Base-by-base conservation (phyloP, 2,888 invertebrate species). In the Subacronicta megacephala region DNA sequence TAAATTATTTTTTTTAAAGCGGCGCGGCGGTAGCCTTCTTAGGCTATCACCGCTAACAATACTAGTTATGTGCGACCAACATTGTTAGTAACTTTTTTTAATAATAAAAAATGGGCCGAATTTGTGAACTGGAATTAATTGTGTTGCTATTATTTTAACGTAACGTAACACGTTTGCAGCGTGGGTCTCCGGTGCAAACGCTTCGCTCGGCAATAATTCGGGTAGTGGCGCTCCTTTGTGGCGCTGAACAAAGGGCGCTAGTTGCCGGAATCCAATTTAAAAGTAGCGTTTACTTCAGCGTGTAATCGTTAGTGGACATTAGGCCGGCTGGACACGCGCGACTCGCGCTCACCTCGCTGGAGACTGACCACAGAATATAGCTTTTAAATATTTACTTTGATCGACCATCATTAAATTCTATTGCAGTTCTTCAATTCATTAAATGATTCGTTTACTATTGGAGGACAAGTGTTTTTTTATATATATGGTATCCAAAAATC, bases 221-320 rank as follows among this genome's bases (percentile, higher is more conserved):
- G 72, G 50, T 41, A 56, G 58, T 71, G 65, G 52, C 72, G 71
- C 17, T 71, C 50, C 62, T 72, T 75, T 72, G 75, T 71, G 58
- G 50, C 65, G 59, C 38, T 73, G 74, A 74, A 82, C 79, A 80
- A 83, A 75, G 72, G 75, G 67, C 61, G 50, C 61, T 69, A 70
- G 74, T 73, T 67, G 79, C 58, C 68, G 83, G 87, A 85, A 87
- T 87, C 81, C 86, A 85, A 87, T 87, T 85, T 85, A 81, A 85
- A 85, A 82, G 84, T 83, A 79, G 81, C 83, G 82, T 79, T 84
- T 83, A 85, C 72, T 81, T 77, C 77, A 66, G 61, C 83, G 85
- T 83, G 82, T 79, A 79, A 81, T 84, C 83, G 82, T 77, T 79
- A 79, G 78, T 60, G 72, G 64, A 62, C 38, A 51, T 63, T 59